Conservation (phyloP, 2,888 invertebrate genomes). For the Drosophila paracracens region DNA sequence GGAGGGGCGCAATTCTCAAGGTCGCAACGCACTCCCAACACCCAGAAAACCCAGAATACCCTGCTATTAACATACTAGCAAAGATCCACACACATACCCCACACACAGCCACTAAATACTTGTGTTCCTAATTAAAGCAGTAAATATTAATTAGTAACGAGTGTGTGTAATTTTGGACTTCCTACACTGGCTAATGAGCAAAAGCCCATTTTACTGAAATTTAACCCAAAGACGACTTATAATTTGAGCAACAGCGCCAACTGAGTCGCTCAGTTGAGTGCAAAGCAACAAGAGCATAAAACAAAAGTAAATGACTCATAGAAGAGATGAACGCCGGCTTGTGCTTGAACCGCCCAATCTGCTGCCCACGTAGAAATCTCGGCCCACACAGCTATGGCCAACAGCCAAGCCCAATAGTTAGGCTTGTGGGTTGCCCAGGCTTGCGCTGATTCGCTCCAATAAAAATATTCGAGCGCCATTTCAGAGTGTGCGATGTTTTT, state of each 20-base stretch:
- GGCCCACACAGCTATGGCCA: conserved; percentile 1
- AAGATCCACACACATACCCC: neutral
- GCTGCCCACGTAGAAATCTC: conserved; percentile 41
- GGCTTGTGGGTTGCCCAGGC: conserved; percentile 41
- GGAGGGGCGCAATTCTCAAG: conserved; percentile 23
- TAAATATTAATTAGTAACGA: conserved; percentile 70
- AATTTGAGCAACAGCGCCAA: conserved; percentile 13
- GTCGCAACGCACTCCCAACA: conserved; percentile 16
- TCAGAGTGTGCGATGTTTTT: conserved; percentile 24
- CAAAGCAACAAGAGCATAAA: conserved; percentile 10
- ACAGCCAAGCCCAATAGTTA: conserved; percentile 66
- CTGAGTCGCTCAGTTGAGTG: conserved; percentile 27
- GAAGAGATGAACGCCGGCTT: conserved; percentile 19
- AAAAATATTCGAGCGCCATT: conserved; percentile 24
- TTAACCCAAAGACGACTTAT: conserved; percentile 28
- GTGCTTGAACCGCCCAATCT: conserved; percentile 35
- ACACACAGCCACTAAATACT: conserved; percentile 20
- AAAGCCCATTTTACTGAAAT: conserved; percentile 42
- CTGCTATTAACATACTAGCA: conserved; percentile 10
- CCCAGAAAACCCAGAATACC: neutral
- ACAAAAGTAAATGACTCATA: conserved; percentile 18
- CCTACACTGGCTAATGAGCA: conserved; percentile 19
- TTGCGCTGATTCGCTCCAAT: conserved; percentile 70
- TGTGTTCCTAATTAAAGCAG: conserved; percentile 58
- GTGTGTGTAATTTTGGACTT: conserved; percentile 11